These are phyloP conservation scores for Phrynocephalus vlangalii DNA, from an alignment of 2,797 vertebrate genomes.

Conservation along the genomic window DNA sequence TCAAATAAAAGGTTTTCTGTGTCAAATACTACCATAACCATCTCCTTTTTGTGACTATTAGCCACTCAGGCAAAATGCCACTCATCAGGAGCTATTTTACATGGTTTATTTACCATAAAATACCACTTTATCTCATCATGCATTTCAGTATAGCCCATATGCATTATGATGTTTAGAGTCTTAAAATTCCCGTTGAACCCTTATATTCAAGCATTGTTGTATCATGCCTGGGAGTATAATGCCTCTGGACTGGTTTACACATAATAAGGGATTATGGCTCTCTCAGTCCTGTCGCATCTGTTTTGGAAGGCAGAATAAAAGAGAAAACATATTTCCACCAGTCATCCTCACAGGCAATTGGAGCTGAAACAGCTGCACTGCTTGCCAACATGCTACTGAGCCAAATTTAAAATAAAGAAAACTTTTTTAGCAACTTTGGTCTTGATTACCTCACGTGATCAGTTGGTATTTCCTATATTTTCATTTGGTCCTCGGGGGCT, in stretches of 20 bases:
- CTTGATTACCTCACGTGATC: too few relatives aligned
- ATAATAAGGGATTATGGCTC: too few relatives aligned
- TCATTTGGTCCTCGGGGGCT: too few relatives aligned
- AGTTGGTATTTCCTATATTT: too few relatives aligned
- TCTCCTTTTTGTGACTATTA: neutral
- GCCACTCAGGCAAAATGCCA: neutral
- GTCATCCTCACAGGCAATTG: neutral
- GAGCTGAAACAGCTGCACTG: neutral
- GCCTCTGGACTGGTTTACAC: neutral
- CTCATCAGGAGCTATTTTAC: neutral
- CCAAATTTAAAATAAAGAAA: too few relatives aligned
- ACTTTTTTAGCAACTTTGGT: too few relatives aligned
- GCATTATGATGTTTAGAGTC: neutral
- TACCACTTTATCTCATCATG: neutral
- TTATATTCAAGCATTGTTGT: neutral
- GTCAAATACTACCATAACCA: neutral
- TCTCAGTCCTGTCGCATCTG: neutral
- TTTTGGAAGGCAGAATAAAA: neutral
- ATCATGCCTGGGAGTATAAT: neutral
- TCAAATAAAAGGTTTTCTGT: neutral
- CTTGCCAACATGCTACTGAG: too few relatives aligned
- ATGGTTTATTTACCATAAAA: neutral
- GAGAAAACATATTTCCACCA: neutral
- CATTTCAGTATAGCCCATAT: neutral
- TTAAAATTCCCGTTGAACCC: neutral